These are phyloP conservation scores for Malthinus flaveolus DNA, from an alignment of 2,888 invertebrate species.

Conservation along the genomic window DNA sequence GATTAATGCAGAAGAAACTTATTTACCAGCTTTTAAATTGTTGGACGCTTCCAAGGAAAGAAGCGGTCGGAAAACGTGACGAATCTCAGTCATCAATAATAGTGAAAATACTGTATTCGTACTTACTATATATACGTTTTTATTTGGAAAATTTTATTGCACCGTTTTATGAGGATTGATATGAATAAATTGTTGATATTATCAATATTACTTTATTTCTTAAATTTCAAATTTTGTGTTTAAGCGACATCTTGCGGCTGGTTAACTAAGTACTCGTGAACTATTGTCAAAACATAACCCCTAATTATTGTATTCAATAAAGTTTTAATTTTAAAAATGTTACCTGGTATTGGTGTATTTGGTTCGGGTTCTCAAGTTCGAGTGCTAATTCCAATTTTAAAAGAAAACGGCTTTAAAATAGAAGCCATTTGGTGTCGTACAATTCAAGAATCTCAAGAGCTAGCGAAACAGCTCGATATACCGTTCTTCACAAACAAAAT, in stretches of 20 bases:
- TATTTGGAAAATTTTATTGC: too few relatives aligned
- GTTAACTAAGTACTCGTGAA: too few relatives aligned
- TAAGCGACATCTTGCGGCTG: too few relatives aligned
- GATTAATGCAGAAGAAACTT: constrained; percentile 54
- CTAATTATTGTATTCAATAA: not conserved
- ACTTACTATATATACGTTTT: too few relatives aligned
- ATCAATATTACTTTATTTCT: too few relatives aligned
- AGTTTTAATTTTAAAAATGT: constrained; percentile 58
- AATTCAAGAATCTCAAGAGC: constrained; percentile 73
- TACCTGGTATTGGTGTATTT: constrained; percentile 93
- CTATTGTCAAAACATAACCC: too few relatives aligned
- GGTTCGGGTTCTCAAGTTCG: constrained; percentile 86
- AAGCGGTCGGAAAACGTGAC: constrained; percentile 54
- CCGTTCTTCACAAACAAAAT: constrained; percentile 88
- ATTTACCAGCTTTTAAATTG: constrained; percentile 76
- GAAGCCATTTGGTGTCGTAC: constrained; percentile 95
- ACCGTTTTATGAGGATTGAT: too few relatives aligned
- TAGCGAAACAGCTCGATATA: constrained; percentile 80
- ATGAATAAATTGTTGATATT: too few relatives aligned
- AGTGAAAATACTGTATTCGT: too few relatives aligned
- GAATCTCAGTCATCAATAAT: too few relatives aligned
- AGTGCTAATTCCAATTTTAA: constrained; percentile 84
- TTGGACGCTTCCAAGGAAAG: constrained; percentile 65
- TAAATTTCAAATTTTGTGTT: too few relatives aligned
- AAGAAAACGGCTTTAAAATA: constrained; percentile 90